These are phyloP conservation scores for Malurus leucopterus DNA, from an alignment of 2,797 vertebrate genomes.

Conservation along the genomic window DNA sequence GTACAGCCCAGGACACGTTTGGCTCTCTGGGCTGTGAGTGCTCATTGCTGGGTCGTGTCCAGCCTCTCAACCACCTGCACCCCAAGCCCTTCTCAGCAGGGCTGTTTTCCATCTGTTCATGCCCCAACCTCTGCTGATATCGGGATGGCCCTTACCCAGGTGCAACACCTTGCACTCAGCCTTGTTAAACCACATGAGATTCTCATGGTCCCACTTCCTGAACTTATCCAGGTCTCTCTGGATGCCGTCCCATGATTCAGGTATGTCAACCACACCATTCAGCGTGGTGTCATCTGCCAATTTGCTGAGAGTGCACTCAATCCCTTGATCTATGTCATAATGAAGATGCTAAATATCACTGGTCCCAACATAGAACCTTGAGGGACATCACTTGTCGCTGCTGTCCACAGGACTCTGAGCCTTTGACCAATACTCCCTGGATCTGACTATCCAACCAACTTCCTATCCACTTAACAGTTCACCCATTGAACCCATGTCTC, in stretches of 20 bases:
- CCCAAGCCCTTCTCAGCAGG: rapidly evolving
- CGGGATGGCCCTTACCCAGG: rapidly evolving
- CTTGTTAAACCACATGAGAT: background rate
- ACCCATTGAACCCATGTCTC: rapidly evolving
- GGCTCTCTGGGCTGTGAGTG: background rate
- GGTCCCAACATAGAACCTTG: background rate
- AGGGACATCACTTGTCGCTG: background rate
- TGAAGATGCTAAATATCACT: background rate
- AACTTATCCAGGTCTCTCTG: background rate
- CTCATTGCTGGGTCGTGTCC: background rate
- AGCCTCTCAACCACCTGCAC: rapidly evolving
- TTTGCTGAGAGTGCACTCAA: background rate
- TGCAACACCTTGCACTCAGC: background rate
- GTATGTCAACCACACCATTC: background rate
- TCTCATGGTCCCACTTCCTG: background rate
- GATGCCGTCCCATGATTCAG: too few species aligned
- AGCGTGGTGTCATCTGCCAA: background rate
- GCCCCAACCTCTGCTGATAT: rapidly evolving
- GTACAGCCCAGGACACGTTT: rapidly evolving
- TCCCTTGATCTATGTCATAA: background rate
- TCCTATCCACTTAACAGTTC: background rate
- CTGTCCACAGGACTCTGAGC: background rate
- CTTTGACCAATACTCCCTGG: background rate
- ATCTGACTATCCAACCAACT: background rate
- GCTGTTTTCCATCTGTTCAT: background rate